A percentile compares a stretch with the other conserved stretches of the same genome.
These are phyloP conservation scores for Meloidogyne exigua DNA, from an alignment of 1,140 invertebrate genomes.

Conservation along the genomic window DNA sequence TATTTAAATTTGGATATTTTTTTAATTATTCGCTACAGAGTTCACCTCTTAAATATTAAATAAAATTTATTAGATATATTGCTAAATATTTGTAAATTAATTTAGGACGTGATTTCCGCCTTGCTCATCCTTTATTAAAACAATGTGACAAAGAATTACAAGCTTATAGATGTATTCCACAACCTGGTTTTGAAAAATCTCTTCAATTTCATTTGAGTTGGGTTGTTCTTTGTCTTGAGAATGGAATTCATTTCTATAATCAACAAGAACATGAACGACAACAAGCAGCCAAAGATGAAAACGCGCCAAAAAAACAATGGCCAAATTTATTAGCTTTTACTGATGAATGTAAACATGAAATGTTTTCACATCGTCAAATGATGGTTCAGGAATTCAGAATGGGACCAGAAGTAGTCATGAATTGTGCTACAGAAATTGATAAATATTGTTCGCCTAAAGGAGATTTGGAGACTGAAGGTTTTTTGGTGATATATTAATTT, in stretches of 20 bases:
- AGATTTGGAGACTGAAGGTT: conserved; percentile 74
- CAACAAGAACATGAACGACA: conserved; percentile 47
- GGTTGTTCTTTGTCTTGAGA: conserved; percentile 86
- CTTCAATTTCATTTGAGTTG: conserved; percentile 70
- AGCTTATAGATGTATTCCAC: conserved; percentile 50
- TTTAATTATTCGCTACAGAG: not conserved
- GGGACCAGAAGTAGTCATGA: conserved; percentile 83
- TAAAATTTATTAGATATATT: too few relatives aligned
- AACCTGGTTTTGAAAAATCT: conserved; percentile 57
- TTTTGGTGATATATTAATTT: not conserved
- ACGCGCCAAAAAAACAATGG: conserved; percentile 25
- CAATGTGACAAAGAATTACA: conserved; percentile 84
- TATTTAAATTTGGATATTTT: not conserved
- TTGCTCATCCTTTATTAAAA: conserved; percentile 81
- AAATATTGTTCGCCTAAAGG: conserved; percentile 64
- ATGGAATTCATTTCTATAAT: conserved; percentile 73
- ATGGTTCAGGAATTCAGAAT: conserved; percentile 88
- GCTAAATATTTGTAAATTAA: too few relatives aligned
- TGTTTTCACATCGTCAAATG: conserved; percentile 83
- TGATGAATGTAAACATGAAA: conserved; percentile 78
- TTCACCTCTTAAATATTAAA: not conserved
- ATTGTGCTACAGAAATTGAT: conserved; percentile 71
- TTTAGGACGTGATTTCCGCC: conserved; percentile 77
- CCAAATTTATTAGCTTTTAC: conserved; percentile 45
- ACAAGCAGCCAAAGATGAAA: conserved; percentile 34